Conservation (phyloP, 2,888 invertebrate genomes). For the Odontothrips loti region DNA sequence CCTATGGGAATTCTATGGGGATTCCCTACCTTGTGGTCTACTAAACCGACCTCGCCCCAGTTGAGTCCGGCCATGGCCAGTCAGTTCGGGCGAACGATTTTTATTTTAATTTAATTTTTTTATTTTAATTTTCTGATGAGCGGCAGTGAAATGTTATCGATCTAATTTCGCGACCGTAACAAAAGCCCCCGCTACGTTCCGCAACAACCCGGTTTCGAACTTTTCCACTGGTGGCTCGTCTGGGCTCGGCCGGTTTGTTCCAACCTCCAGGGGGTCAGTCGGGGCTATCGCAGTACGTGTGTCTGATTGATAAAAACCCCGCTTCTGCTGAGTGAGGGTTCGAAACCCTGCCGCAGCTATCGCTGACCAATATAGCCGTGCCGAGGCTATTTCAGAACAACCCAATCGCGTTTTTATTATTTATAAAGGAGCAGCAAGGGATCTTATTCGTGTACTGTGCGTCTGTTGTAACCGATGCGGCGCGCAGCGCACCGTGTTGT, state of each 20-base stretch:
- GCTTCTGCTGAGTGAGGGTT: background rate
- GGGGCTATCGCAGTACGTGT: background rate
- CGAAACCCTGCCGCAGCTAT: background rate
- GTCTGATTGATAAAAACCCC: background rate
- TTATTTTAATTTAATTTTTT: too few relatives aligned
- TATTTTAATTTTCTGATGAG: too few relatives aligned
- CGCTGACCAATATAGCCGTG: background rate
- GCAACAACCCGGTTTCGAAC: background rate
- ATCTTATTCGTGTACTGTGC: too few relatives aligned
- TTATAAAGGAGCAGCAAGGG: background rate
- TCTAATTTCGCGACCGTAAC: background rate
- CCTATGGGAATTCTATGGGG: too few relatives aligned
- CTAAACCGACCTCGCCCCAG: background rate
- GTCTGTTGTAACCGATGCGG: too few relatives aligned
- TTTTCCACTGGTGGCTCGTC: background rate
- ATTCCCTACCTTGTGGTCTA: too few relatives aligned
- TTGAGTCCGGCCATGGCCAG: background rate
- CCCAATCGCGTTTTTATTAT: background rate
- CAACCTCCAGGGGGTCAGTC: background rate
- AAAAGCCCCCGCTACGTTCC: background rate
- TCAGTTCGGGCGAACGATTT: too few relatives aligned
- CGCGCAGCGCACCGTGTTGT: too few relatives aligned
- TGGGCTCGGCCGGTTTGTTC: slow-evolving; percentile 1
- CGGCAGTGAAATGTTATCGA: too few relatives aligned
- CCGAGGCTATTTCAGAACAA: background rate